Conservation (phyloP, 2,113 vertebrate species). For the Clupea harengus region DNA sequence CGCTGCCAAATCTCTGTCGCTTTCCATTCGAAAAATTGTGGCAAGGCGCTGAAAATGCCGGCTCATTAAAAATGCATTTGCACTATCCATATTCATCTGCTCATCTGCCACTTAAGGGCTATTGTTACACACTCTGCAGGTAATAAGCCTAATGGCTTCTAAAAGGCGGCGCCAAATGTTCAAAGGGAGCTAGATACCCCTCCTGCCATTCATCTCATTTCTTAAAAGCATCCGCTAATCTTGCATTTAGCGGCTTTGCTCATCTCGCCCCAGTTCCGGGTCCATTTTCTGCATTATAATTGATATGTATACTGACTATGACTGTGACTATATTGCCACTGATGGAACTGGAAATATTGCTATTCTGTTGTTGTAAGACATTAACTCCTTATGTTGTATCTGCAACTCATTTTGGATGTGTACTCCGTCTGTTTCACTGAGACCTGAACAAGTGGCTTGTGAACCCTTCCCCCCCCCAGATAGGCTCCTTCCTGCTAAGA, state of each 20-base stretch:
- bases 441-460: too few relatives aligned
- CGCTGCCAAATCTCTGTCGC: neutral
- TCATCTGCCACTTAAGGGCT: slow-evolving; percentile 28
- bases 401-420: too few relatives aligned
- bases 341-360: too few relatives aligned
- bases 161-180: slow-evolving; percentile 7
- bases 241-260: neutral
- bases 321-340: neutral
- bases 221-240: slow-evolving; percentile 24
- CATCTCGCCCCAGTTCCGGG: neutral
- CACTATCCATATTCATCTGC: slow-evolving; percentile 27
- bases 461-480: too few relatives aligned
- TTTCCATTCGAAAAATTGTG: neutral
- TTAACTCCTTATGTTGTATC: too few relatives aligned
- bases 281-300: neutral
- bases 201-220: neutral
- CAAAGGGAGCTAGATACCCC: neutral
- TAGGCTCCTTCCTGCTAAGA: too few relatives aligned
- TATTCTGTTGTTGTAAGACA: too few relatives aligned
- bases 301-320: neutral
- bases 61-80: slow-evolving; percentile 34
- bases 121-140: slow-evolving; percentile 17
- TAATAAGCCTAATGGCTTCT: slow-evolving; percentile 37
- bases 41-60: neutral
- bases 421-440: too few relatives aligned